Percentiles rank a stretch among this genome's conserved stretches.
These are phyloP conservation scores for Coranthus polyacanthus DNA, from an alignment of 2,797 vertebrate species.

Conservation along the genomic window DNA sequence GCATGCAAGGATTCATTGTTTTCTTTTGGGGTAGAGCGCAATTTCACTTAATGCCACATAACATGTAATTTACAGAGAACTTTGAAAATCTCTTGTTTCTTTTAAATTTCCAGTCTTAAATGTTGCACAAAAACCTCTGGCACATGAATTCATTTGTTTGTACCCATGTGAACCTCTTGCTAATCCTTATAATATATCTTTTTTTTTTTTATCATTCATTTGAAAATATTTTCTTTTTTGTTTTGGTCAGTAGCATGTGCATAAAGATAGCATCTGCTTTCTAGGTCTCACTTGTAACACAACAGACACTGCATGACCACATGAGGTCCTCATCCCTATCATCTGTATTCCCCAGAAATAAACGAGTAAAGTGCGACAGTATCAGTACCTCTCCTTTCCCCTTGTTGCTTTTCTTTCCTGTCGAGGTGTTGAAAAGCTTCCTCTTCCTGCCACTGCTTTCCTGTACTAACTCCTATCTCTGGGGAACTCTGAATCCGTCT, in stretches of 20 bases:
- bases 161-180: slow-evolving; percentile 1
- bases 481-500: slow-evolving; percentile 49
- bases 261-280: no score
- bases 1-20: background rate
- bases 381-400: slow-evolving; percentile 10
- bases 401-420: slow-evolving; percentile 43
- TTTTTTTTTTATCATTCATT: no score
- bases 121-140: slow-evolving; percentile 11
- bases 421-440: slow-evolving; percentile 52
- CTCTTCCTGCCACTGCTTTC: slow-evolving; percentile 51
- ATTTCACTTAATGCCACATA: background rate
- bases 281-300: no score
- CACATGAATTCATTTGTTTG: background rate
- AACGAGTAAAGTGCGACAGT: slow-evolving; percentile 23
- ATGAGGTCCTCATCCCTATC: slow-evolving; percentile 26
- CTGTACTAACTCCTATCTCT: slow-evolving; percentile 44
- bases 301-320: background rate
- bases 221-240: no score
- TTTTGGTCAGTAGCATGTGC: no score
- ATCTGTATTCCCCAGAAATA: slow-evolving; percentile 28
- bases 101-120: slow-evolving; percentile 12
- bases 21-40: slow-evolving; percentile 4
- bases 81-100: background rate
- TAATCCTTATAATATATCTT: background rate
- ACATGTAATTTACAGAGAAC: background rate